Percentiles rank a stretch among this genome's conserved stretches.
phyloP scores from a whole-genome alignment of 2,888 invertebrate species.

The Subacronicta megacephala region DNA sequence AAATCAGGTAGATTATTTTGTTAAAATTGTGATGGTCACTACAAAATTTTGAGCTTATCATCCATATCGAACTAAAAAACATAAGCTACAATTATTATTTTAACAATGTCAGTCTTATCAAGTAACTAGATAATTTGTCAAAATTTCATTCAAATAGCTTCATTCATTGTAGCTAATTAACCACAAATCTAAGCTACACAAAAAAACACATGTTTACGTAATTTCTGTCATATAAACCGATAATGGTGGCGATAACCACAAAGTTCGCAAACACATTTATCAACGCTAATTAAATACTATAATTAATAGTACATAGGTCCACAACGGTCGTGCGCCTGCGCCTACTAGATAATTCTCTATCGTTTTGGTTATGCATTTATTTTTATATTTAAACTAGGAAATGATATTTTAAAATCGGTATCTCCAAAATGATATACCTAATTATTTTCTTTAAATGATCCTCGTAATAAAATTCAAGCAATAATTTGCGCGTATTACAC shows the following conservation, averaged over 20 bases:
- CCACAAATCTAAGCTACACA: constrained; percentile 23
- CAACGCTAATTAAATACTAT: constrained; percentile 73
- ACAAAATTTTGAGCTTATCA: background rate
- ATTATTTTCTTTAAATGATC: too few species aligned
- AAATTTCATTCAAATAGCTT: constrained; percentile 39
- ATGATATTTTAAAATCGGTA: too few species aligned
- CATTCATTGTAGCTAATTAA: constrained; percentile 42
- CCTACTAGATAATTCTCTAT: constrained; percentile 26
- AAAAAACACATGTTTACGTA: constrained; percentile 63
- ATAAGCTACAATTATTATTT: too few species aligned
- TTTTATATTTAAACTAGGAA: too few species aligned
- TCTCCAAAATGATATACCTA: too few species aligned
- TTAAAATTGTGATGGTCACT: too few species aligned
- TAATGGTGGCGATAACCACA: constrained; percentile 62
- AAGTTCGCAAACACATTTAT: constrained; percentile 70
- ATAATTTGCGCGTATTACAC: too few species aligned
- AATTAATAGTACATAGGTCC: constrained; percentile 56
- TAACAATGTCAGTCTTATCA: constrained; percentile 25
- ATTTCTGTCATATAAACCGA: constrained; percentile 61
- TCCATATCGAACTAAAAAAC: too few species aligned
- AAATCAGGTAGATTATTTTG: too few species aligned
- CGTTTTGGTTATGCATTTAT: constrained; percentile 33
- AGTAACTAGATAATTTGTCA: constrained; percentile 26
- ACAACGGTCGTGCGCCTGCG: constrained; percentile 40
- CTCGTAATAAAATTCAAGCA: background rate